Percentiles rank a stretch among this genome's conserved stretches.
phyloP scores from a whole-genome alignment of 2,113 vertebrate genomes.

The Antigone vipio region DNA sequence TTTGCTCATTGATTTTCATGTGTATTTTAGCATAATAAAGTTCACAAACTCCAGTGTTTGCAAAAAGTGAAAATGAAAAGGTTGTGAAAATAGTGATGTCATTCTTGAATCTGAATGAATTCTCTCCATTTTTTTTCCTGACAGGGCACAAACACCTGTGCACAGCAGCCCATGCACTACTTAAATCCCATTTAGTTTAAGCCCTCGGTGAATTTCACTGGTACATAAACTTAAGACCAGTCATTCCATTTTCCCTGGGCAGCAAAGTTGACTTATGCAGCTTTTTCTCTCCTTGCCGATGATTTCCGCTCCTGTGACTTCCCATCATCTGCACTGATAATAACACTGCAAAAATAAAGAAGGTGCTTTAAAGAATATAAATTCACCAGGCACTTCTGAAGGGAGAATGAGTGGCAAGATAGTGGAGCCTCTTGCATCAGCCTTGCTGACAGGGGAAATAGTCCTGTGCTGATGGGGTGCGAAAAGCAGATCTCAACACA shows the following conservation, averaged over 20 bases:
- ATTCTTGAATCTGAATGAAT: neutral
- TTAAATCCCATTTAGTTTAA: neutral
- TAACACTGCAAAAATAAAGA: neutral
- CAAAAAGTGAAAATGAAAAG: conserved; percentile 11
- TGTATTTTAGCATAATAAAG: conserved; percentile 35
- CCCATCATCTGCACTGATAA: neutral
- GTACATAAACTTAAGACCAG: neutral
- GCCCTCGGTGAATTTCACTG: neutral
- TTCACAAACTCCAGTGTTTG: neutral
- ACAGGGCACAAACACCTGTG: neutral
- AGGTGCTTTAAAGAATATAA: neutral
- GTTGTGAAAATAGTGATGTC: neutral
- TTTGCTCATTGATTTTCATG: conserved; percentile 35
- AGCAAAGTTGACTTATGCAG: neutral
- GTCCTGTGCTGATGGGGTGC: neutral
- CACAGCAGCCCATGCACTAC: neutral
- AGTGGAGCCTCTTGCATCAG: neutral
- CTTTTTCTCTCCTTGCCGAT: neutral
- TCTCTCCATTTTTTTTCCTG: neutral
- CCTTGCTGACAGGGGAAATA: neutral
- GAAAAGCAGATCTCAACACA: neutral
- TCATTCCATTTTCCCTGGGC: neutral
- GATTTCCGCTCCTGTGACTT: neutral
- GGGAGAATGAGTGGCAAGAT: neutral
- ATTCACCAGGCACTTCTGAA: neutral